Evolutionary conservation across 1,140 invertebrate species (phyloP), one percentile per base, ranked within the genome.

Genomic region (Lucilia sericata): DNA sequence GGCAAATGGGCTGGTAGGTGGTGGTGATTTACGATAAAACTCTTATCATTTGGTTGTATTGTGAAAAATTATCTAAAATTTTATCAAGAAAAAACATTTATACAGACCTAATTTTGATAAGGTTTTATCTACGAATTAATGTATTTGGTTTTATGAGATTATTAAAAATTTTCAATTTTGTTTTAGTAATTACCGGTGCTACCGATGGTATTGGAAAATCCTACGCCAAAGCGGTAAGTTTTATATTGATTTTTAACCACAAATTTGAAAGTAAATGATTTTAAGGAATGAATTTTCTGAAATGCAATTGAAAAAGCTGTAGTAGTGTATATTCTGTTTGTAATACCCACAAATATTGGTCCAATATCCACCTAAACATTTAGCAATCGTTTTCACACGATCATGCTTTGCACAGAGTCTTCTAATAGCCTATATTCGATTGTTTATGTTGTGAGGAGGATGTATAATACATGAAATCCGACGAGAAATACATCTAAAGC

Each of bases 171-270:
- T 78, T 84, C 85, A 87, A 84, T 88, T 88, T 87, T 88, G 85
- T 93, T 94, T 84, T 92, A 94, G 96, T 98, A 84, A 92, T 98
- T 0, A 98, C 97, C 47, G 97, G 97, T 42, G 94, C 96, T 1
- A 98, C 97, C 7, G 97, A 98, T 93, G 97, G 97, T 10, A 95
- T 98, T 87, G 97, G 97, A n/a, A 97, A 96, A 91, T 96, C 96
- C 2, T 98, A 96, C 90, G 96, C 96, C 3, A 93, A 95, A 89
- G 94, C 95, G 87, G 94, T 95, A 91, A 91, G 90, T 91, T 21
- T 30, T 47, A 42, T 25, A 49, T 70, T 70, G 65, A 70, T 70
- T 70, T 25, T 70, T 70, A n/a, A 65, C 60, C 4, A 70, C 42
- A 42, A n/a, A n/a, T n/a, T n/a, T n/a, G n/a, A n/a, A n/a, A n/a